These are phyloP conservation scores for Myodes glareolus DNA, from an alignment of 2,113 vertebrate species.

Conservation along the genomic window DNA sequence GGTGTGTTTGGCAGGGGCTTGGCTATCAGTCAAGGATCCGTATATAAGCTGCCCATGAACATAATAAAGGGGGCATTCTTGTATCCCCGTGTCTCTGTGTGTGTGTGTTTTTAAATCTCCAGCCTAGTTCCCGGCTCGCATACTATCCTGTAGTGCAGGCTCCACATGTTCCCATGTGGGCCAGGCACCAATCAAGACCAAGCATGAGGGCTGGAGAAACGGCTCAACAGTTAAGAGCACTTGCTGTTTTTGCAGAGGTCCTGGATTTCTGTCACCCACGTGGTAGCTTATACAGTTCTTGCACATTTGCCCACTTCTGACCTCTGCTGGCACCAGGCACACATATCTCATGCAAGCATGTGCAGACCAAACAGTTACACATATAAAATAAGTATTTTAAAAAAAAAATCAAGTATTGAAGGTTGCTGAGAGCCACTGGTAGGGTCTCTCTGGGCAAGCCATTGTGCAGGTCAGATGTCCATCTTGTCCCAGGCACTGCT, in stretches of 20 bases:
- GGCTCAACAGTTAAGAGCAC: neutral
- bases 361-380: neutral
- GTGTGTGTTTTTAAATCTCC: too few relatives aligned
- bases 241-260: neutral
- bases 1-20: too few relatives aligned
- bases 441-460: too few relatives aligned
- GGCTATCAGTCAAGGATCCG: too few relatives aligned
- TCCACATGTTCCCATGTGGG: neutral
- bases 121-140: too few relatives aligned
- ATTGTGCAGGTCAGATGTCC: neutral
- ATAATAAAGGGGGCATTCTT: too few relatives aligned
- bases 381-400: neutral
- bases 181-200: neutral
- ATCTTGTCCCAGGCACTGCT: neutral
- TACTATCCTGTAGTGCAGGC: too few relatives aligned
- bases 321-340: neutral
- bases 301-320: neutral
- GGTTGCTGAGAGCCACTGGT: neutral
- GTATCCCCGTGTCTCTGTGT: too few relatives aligned
- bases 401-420: neutral
- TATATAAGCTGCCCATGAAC: too few relatives aligned
- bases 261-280: neutral
- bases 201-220: neutral
- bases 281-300: neutral
- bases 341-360: neutral